Percentiles rank a stretch among this genome's conserved stretches.
Evolutionary conservation across 2,888 invertebrate species (phyloP).

Genomic region (Salticus scenicus): DNA sequence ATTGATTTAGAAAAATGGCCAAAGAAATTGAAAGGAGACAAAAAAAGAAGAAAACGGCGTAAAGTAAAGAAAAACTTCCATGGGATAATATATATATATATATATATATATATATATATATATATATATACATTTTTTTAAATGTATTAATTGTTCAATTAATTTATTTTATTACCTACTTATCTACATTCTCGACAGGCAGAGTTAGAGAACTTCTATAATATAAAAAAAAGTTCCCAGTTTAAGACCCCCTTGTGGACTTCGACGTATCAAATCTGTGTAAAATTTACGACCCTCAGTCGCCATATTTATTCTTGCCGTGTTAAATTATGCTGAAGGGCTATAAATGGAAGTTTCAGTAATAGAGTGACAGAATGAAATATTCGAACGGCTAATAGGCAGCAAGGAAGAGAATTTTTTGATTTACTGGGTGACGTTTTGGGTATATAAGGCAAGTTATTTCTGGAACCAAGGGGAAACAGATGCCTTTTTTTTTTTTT

Average conservation of each 20-base stretch:
- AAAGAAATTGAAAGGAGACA: too few relatives aligned
- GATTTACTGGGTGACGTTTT: not conserved
- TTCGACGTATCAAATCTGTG: not conserved
- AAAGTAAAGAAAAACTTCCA: too few relatives aligned
- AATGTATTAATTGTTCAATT: slow-evolving; percentile 8
- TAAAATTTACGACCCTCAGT: slow-evolving; percentile 1
- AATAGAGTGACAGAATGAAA: slow-evolving; percentile 17
- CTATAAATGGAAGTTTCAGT: slow-evolving; percentile 6
- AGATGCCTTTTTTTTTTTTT: too few relatives aligned
- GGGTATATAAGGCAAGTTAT: not conserved
- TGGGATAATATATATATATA: too few relatives aligned
- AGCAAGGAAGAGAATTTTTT: not conserved
- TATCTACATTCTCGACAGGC: not conserved
- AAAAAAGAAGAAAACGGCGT: too few relatives aligned
- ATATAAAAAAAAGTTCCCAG: not conserved
- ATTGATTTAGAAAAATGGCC: too few relatives aligned
- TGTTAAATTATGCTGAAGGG: not conserved
- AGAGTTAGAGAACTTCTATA: not conserved
- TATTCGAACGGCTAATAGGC: not conserved
- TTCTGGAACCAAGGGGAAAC: not conserved
- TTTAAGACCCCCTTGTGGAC: slow-evolving; percentile 9
- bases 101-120: too few relatives aligned
- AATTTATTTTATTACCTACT: slow-evolving; percentile 11
- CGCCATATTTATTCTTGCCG: not conserved
- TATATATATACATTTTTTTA: too few relatives aligned